Evolutionary conservation across 2,888 invertebrate genomes (phyloP), one percentile per base, ranked within the genome.

Genomic region (Cantharis rufa): DNA sequence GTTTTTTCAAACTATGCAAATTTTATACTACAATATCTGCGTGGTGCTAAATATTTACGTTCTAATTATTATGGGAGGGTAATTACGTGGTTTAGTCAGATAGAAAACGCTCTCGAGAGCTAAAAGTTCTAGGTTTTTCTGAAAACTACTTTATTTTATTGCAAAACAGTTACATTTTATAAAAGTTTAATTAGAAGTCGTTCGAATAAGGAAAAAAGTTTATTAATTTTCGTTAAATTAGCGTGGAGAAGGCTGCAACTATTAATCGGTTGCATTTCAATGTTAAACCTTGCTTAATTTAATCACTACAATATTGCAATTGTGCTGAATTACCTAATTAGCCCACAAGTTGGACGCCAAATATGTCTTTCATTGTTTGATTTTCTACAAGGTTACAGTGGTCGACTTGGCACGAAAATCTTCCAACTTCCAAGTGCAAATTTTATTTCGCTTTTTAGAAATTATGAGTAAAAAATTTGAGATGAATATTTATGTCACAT

Each of bases 361-460:
- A 48, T 7, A n/a, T 48, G 48, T 48, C 13, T 32, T 28, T 21
- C 21, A 21, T 21, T 21, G 21, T 21, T 21, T 21, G 21, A 21
- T 21, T 21, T 21, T 21, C 21, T 21, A 2, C 32, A 48, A 11
- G 11, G 32, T 48, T 21, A 21, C 2, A 21, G 3, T 21, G 3
- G 0, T 21, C 21, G 4, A 21, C 4, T 21, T 21, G 4, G 21
- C n/a, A 48, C 7, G n/a, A 48, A 18, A 48, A 48, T 48, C 32
- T 48, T n/a, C 32, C 5, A n/a, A 32, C 13, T 32, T 11, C 32
- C 2, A 48, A 48, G 4, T 48, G 5, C 7, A 13, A n/a, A 15
- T 66, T 16, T n/a, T 66, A 21, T 66, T 66, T 66, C 64, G n/a
- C 64, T 66, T 66, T 66, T 66, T 66, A 66, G 64, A 66, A 66